phyloP scores from a whole-genome alignment of 2,888 invertebrate species.

The Tiliacea citrago region DNA sequence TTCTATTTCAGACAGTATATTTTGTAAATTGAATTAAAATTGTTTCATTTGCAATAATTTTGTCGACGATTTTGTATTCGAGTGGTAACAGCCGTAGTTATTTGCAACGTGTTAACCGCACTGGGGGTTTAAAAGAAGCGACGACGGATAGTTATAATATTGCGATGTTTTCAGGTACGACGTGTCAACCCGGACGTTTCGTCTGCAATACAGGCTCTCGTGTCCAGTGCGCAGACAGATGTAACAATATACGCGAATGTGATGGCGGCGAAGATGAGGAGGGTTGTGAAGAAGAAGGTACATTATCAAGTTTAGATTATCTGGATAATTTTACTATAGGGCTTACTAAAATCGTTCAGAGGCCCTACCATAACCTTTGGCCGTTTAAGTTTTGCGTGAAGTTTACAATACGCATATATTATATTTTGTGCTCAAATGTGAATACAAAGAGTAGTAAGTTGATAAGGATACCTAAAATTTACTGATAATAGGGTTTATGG shows the following conservation, averaged over 20 bases:
- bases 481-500: constrained; percentile 1
- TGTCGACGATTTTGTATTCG: constrained; percentile 7
- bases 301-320: constrained; percentile 11
- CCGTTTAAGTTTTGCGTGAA: background rate
- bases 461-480: background rate
- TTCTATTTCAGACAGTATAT: constrained; percentile 18
- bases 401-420: background rate
- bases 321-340: background rate
- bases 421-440: background rate
- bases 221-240: constrained; percentile 75
- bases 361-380: background rate
- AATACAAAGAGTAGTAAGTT: background rate
- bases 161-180: constrained; percentile 67
- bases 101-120: constrained; percentile 52
- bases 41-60: background rate
- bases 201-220: constrained; percentile 72
- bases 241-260: constrained; percentile 89
- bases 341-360: constrained; percentile 1
- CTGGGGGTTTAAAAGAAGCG: constrained; percentile 13
- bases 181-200: constrained; percentile 75
- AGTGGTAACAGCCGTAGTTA: constrained; percentile 52
- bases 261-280: constrained; percentile 92
- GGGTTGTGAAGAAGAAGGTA: constrained; percentile 83
- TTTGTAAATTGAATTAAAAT: constrained; percentile 1
- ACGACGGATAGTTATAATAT: constrained; percentile 1